These are phyloP conservation scores for Lophius americanus DNA, from an alignment of 2,797 vertebrate species.

Conservation along the genomic window DNA sequence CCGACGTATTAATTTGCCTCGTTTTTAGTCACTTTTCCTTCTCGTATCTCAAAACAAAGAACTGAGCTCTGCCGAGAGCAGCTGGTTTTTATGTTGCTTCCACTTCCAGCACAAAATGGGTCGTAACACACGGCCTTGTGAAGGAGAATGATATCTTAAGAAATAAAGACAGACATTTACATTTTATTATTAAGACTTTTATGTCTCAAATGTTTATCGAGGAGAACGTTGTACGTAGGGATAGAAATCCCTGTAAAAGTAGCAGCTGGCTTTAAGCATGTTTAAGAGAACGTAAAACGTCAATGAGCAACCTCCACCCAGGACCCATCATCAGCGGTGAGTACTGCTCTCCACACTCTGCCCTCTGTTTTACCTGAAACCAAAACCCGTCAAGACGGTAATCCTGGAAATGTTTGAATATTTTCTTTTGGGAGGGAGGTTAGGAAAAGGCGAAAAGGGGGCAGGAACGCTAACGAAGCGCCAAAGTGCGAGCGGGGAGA, in stretches of 20 bases:
- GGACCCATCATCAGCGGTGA: constrained; percentile 9
- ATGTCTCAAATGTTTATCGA: neutral
- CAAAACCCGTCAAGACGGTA: constrained; percentile 30
- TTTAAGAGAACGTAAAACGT: constrained; percentile 6
- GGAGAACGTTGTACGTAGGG: no score
- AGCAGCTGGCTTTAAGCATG: constrained; percentile 1
- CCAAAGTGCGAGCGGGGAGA: constrained; percentile 46
- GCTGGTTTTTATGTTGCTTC: no score
- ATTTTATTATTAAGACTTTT: neutral
- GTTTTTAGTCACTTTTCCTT: no score
- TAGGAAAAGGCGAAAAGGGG: constrained; percentile 29
- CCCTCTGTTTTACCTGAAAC: constrained; percentile 20
- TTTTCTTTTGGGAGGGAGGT: constrained; percentile 45
- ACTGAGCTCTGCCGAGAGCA: no score
- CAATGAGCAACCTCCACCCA: constrained; percentile 3
- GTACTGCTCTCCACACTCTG: neutral
- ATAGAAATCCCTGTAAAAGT: neutral
- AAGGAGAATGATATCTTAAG: neutral
- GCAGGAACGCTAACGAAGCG: constrained; percentile 57
- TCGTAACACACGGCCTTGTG: no score
- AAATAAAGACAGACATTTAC: no score
- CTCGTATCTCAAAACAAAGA: no score
- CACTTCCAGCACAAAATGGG: no score
- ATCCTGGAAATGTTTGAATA: constrained; percentile 39
- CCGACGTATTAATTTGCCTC: no score